Base-by-base conservation (phyloP, 2,888 invertebrate species). In the Blastobasis adustella region DNA sequence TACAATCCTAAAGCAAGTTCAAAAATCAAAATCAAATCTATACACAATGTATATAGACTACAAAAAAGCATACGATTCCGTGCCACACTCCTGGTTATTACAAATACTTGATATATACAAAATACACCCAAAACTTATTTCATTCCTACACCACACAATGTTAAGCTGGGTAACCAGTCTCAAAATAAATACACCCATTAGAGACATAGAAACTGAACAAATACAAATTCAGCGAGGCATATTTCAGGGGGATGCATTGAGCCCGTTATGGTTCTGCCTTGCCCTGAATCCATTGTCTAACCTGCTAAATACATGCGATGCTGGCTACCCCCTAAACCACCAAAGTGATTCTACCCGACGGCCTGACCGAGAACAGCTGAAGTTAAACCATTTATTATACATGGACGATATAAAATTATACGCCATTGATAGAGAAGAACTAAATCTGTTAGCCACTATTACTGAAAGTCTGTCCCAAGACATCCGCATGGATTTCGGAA, bases 81-180 rank as follows among this genome's bases (percentile, higher is more conserved):
- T 61, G 2, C 63, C 62, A 1, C 65, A 65, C 39, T 47, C 49
- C 7, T 63, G 63, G 61, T 53, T 62, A 5, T 8, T 63, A 8
- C 23, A 59, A n/a, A 48, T 57, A 8, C 45, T 65, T 23, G 1
- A 58, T 46, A 46, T 39, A 23, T 60, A 60, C 38, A 61, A 58
- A 56, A 59, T 61, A 40, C 51, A 60, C 10, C 58, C 58, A 4
- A 41, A 10, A n/a, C 43, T 62, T 3, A 53, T 56, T 46, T 23
- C 6, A 3, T 43, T 38, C 40, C 5, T 56, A 8, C 5, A 49
- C 40, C 8, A 41, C n/a, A 50, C 54, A 7, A 59, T 58, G 55
- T 7, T n/a, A 4, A 10, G 53, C 6, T 59, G 59, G 61, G 45
- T 10, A 10, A 59, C 61, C 9, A 46, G 42, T 50, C 47, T 54